Evolutionary conservation across 2,797 vertebrate species (phyloP), one percentile per base, ranked within the genome.

Genomic region (Peromyscus aztecus): DNA sequence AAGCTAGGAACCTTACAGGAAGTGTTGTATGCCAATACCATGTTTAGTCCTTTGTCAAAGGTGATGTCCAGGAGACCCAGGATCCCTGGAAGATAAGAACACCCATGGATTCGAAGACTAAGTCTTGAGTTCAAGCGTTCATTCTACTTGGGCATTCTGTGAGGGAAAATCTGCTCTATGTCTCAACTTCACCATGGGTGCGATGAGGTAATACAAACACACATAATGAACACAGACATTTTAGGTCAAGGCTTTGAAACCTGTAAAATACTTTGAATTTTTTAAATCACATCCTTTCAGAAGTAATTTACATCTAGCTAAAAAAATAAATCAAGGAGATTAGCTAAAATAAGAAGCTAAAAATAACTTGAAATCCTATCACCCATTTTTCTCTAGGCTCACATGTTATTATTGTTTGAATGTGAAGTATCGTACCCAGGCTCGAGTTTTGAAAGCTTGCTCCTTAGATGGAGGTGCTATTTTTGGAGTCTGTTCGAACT

Each of bases 341-440:
- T 73, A 91, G 43, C n/a, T 93, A 92, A 94, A 96, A 95, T 75
- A 91, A 94, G 29, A 87, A 93, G 84, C 46, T 59, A 75, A 95
- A 96, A 95, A 91, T 76, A 92, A 82, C 37, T 73, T 61, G 19
- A 77, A 82, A 92, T 82, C 14, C 27, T 11, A 67, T 84, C 10
- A 59, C 27, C 6, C 52, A 65, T 89, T 92, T 65, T 92, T 40
- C 76, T 82, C 17, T 63, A 65, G 78, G 10, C 31, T 61, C 6
- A 52, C 3, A 40, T 34, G 0, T 14, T 49, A 52, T 59, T 71
- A 55, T 65, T 61, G 46, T 85, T 91, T 19, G n/a, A 55, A 11
- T 61, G 87, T 77, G 57, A 77, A 75, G 4, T 63, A 31, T 63
- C 40, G 21, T 4, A 8, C 31, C 29, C 21, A 75, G 40, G 13